Evolutionary conservation across 2,888 invertebrate species (phyloP).

Genomic region (Caenorhabditis drosophilae): DNA sequence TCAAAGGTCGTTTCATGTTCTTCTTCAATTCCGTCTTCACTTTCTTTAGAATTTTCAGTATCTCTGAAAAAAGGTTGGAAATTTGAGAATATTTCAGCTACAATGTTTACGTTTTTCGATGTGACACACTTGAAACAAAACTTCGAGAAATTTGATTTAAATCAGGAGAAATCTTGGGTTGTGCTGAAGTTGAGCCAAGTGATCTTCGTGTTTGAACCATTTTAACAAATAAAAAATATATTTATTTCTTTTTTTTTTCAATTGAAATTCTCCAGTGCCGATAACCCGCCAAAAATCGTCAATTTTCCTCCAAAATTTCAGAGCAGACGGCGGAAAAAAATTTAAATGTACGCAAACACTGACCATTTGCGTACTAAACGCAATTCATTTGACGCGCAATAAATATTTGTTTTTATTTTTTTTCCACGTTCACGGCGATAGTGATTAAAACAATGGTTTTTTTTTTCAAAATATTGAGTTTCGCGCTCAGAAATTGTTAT

Average conservation of each 20-base stretch:
- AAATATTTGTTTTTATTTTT: not conserved
- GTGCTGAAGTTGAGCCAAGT: not conserved
- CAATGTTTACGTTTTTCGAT: too few relatives aligned
- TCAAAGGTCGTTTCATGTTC: too few relatives aligned
- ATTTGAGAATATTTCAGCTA: too few relatives aligned
- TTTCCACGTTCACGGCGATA: too few relatives aligned
- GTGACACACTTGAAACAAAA: too few relatives aligned
- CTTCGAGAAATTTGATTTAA: too few relatives aligned
- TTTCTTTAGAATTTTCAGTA: too few relatives aligned
- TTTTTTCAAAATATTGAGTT: not conserved
- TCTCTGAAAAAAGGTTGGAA: too few relatives aligned
- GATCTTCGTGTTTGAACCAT: not conserved
- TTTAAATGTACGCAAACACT: not conserved
- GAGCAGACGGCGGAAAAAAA: not conserved
- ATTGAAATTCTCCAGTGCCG: too few relatives aligned
- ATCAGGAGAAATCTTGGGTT: not conserved
- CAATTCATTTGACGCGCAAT: not conserved
- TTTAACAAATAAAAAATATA: not conserved
- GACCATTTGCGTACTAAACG: not conserved
- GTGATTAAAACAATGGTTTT: not conserved
- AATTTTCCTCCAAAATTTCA: constrained; percentile 2
- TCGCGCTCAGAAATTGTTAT: not conserved
- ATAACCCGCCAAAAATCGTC: too few relatives aligned
- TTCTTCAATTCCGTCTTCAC: too few relatives aligned
- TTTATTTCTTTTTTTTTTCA: too few relatives aligned